Evolutionary conservation across 2,113 vertebrate genomes (phyloP).

Genomic region (Ibidorhyncha struthersii): DNA sequence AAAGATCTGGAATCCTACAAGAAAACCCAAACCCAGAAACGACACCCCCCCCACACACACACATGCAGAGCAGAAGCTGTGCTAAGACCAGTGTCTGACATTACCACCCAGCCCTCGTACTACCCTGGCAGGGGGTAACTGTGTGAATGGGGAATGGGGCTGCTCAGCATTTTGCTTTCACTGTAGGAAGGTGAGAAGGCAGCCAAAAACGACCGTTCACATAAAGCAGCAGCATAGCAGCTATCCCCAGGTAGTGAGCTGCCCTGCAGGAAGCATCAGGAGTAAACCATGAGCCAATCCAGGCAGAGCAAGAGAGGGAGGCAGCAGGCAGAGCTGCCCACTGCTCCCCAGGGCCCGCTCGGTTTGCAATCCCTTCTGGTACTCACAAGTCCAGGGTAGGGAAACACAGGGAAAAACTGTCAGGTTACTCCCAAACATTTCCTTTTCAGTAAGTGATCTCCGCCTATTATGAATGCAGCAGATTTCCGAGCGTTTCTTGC

Average conservation of each 20-base stretch:
- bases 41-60: rapidly evolving
- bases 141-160: not conserved
- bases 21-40: not conserved
- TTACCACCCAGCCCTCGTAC: rapidly evolving
- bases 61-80: not conserved
- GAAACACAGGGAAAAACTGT: not conserved
- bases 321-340: not conserved
- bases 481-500: not conserved
- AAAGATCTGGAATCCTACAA: not conserved
- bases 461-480: rapidly evolving
- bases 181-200: not conserved
- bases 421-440: not conserved
- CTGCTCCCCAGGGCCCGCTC: not conserved
- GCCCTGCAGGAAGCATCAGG: rapidly evolving
- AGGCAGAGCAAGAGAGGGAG: not conserved
- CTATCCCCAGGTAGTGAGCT: not conserved
- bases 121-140: rapidly evolving
- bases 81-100: not conserved
- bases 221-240: not conserved
- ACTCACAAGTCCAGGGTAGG: not conserved
- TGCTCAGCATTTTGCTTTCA: not conserved
- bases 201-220: rapidly evolving
- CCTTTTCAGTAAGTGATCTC: not conserved
- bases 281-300: not conserved
- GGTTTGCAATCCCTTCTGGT: not conserved